Evolutionary conservation across 2,797 vertebrate species (phyloP).

Genomic region (Xiphorhynchus erythropygius): DNA sequence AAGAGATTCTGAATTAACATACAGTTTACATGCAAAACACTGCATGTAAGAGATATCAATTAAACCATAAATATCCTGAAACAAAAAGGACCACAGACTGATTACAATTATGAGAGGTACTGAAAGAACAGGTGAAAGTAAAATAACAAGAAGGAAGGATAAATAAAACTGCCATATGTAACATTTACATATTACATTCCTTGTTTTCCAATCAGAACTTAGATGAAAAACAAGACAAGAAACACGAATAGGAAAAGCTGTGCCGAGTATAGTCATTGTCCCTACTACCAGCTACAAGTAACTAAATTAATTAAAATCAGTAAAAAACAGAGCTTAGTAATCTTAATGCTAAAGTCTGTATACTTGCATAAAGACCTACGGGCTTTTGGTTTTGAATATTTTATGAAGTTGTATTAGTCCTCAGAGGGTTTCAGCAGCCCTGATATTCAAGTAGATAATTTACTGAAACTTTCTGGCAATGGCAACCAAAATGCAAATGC

Average conservation of each 20-base stretch:
- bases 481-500: neutral
- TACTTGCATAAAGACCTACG: neutral
- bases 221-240: neutral
- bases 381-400: neutral
- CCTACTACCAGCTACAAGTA: neutral
- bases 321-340: neutral
- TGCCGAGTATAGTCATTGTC: neutral
- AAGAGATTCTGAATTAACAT: neutral
- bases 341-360: neutral
- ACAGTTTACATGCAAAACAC: neutral
- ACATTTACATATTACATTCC: neutral
- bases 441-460: neutral
- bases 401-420: neutral
- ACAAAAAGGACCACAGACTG: neutral
- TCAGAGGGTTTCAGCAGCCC: neutral
- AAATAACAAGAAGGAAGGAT: neutral
- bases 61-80: neutral
- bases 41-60: neutral
- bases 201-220: neutral
- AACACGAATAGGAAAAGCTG: neutral
- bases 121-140: neutral
- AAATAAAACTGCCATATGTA: neutral
- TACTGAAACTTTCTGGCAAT: neutral
- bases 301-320: neutral
- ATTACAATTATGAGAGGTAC: neutral